Evolutionary conservation across 2,888 invertebrate genomes (phyloP).

Genomic region (Idaea biselata): DNA sequence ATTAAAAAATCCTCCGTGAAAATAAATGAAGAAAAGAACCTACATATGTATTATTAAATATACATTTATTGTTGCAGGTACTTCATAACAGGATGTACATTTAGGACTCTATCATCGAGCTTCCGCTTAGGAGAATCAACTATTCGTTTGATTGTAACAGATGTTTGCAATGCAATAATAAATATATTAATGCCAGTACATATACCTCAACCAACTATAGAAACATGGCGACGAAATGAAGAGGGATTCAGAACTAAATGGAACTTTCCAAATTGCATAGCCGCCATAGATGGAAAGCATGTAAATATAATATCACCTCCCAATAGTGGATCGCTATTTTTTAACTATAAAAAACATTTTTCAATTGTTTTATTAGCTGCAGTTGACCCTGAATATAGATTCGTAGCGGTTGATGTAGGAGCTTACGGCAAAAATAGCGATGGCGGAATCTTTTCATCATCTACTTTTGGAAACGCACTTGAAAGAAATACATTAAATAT

Average conservation of each 20-base stretch:
- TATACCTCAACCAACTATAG: conserved; percentile 13
- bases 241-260: conserved; percentile 21
- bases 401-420: too few species aligned
- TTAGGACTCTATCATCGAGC: conserved; percentile 27
- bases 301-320: conserved; percentile 19
- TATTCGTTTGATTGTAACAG: conserved; percentile 27
- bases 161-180: conserved; percentile 30
- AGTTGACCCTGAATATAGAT: conserved; percentile 15
- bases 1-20: too few species aligned
- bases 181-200: conserved; percentile 28
- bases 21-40: too few species aligned
- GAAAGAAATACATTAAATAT: too few species aligned
- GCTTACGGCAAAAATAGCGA: too few species aligned
- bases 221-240: conserved; percentile 17
- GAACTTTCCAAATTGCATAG: conserved; percentile 25
- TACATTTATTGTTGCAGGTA: conserved; percentile 26
- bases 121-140: conserved; percentile 28
- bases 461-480: too few species aligned
- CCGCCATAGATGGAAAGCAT: conserved; percentile 24
- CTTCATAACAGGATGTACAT: conserved; percentile 30
- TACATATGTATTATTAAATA: too few species aligned
- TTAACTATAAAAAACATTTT: too few species aligned
- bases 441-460: too few species aligned
- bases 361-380: too few species aligned
- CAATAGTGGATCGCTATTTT: conserved; percentile 16